Evolutionary conservation across 2,888 invertebrate species (phyloP).

Genomic region (Protodeltote pygarga): DNA sequence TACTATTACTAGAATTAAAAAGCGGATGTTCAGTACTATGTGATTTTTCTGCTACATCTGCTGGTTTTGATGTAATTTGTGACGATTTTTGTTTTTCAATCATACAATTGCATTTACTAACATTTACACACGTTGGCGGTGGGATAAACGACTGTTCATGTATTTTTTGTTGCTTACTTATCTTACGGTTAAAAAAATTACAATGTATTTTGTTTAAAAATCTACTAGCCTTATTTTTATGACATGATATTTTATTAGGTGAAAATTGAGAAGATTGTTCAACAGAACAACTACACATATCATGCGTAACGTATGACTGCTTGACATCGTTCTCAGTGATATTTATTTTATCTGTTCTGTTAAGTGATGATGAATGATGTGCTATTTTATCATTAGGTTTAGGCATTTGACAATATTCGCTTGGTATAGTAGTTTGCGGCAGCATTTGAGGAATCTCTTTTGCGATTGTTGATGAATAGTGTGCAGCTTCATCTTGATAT

Average conservation of each 20-base stretch:
- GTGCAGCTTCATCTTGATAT: no score
- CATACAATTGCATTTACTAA: not conserved
- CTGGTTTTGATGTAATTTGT: not conserved
- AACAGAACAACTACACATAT: not conserved
- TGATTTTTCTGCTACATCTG: not conserved
- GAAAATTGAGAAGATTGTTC: not conserved
- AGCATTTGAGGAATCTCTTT: no score
- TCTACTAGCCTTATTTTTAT: slow-evolving; percentile 19
- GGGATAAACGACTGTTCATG: no score
- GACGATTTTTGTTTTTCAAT: not conserved
- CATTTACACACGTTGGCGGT: not conserved
- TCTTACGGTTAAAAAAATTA: slow-evolving; percentile 34
- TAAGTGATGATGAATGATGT: not conserved
- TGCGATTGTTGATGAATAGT: no score
- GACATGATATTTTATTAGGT: not conserved
- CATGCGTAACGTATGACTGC: no score
- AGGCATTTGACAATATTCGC: no score
- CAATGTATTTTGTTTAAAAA: slow-evolving; percentile 19
- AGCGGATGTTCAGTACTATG: no score
- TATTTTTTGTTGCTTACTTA: slow-evolving; percentile 8
- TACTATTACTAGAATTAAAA: no score
- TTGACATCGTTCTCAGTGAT: no score
- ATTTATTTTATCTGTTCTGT: not conserved
- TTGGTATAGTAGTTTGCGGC: no score
- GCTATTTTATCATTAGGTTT: not conserved